phyloP scores from a whole-genome alignment of 2,797 vertebrate genomes.

The Sylvilagus floridanus region DNA sequence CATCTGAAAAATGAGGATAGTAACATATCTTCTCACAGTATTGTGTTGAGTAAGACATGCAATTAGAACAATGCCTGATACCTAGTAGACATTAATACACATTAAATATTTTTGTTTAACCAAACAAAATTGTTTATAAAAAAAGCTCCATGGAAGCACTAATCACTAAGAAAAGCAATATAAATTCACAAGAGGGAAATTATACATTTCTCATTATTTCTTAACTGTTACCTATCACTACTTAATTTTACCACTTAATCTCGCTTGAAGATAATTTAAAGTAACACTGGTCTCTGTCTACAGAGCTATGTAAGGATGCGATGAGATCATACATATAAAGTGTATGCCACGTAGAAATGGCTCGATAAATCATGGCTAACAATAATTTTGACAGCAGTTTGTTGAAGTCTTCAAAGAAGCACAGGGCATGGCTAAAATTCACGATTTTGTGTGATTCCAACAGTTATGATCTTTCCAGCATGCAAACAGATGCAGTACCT shows the following conservation, averaged over 20 bases:
- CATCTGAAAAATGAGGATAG: background rate
- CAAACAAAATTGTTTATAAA: conserved; percentile 53
- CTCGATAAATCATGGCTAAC: background rate
- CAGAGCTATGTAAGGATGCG: conserved; percentile 15
- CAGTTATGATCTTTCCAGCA: background rate
- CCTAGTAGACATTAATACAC: conserved; percentile 1
- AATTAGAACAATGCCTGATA: conserved; percentile 29
- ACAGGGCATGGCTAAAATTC: background rate
- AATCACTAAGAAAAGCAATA: conserved; percentile 33
- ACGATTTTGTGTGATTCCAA: background rate
- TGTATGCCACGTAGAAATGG: background rate
- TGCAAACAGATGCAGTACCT: background rate
- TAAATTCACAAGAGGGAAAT: conserved; percentile 38
- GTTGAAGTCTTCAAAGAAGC: background rate
- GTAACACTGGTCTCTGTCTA: background rate
- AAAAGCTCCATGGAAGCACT: background rate
- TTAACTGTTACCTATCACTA: background rate
- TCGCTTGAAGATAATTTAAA: conserved; percentile 56
- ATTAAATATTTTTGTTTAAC: conserved; percentile 34
- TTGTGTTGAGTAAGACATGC: background rate
- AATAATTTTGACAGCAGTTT: background rate
- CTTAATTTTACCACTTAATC: conserved; percentile 52
- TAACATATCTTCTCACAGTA: background rate
- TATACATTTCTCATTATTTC: conserved; percentile 45
- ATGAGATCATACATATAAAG: conserved; percentile 16